Evolutionary conservation across 1,140 invertebrate species (phyloP), one percentile per base, ranked within the genome.

Genomic region (Drosophila lacteicornis): DNA sequence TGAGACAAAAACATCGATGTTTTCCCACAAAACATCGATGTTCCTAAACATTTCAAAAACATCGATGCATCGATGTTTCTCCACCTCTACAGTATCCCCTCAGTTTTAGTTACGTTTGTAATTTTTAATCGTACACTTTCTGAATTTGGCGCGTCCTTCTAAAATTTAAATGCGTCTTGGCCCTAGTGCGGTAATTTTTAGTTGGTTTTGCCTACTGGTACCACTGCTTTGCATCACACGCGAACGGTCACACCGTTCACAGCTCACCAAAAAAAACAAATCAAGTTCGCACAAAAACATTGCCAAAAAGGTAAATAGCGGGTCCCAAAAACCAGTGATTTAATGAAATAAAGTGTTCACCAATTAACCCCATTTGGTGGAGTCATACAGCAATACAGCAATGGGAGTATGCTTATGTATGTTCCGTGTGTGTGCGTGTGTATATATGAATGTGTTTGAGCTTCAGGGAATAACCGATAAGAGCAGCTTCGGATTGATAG

Each of bases 261-360:
- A 38, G 71, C 46, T 65, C 47, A 67, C 63, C 63, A 77, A 77
- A 68, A 67, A 60, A 60, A 77, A 46, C 45, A 77, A 62, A 61
- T 22, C 40, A 69, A 77, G 59, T 57, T 77, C 75, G 75, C 75
- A 77, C 75, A 77, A 77, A 77, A 77, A 77, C 75, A 77, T 77
- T 77, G 75, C 75, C 73, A 77, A 77, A 77, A 67, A 77, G 75
- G 75, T 77, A 77, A 77, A 69, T 77, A 57, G 67, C 62, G 63
- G 42, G 43, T 62, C 27, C 3, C 1, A 19, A 40, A n/a, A 25
- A 5, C 19, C 2, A 15, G 8, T 40, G 8, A n/a, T 6, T 56
- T 25, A 40, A 40, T 56, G 8, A 56, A 40, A 40, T 12, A 8
- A 11, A 50, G 47, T 66, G 13, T 27, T 9, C 22, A 11, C 3